Evolutionary conservation across 2,888 invertebrate genomes (phyloP).

Genomic region (Lithophane socia): DNA sequence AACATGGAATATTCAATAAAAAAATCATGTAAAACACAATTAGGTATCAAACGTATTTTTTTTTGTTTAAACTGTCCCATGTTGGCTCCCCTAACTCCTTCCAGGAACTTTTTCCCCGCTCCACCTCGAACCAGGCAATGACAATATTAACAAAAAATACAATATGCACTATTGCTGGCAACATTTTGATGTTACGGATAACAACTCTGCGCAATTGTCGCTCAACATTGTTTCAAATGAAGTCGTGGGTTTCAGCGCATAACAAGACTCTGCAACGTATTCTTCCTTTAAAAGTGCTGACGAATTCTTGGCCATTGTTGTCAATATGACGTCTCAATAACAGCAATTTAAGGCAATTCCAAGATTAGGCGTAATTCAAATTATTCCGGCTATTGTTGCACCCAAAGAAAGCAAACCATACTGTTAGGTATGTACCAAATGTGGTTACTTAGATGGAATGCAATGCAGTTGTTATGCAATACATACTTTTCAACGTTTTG

Average conservation of each 20-base stretch:
- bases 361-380: neutral
- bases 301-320: neutral
- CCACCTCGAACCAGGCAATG: too few species aligned
- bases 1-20: neutral
- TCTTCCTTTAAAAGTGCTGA: neutral
- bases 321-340: neutral
- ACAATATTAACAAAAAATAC: too few species aligned
- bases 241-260: neutral
- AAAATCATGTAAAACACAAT: too few species aligned
- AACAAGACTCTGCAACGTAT: neutral
- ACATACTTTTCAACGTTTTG: constrained; percentile 14
- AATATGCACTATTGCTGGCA: too few species aligned
- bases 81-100: too few species aligned
- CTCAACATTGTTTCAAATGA: neutral
- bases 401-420: neutral
- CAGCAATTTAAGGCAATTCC: neutral
- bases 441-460: too few species aligned
- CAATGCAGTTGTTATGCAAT: neutral
- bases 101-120: too few species aligned
- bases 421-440: too few species aligned
- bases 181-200: neutral
- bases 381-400: neutral
- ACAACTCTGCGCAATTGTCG: neutral
- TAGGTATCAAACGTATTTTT: too few species aligned
- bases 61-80: too few species aligned